Evolutionary conservation across 2,888 invertebrate species (phyloP).

Genomic region (Eupeodes luniger): DNA sequence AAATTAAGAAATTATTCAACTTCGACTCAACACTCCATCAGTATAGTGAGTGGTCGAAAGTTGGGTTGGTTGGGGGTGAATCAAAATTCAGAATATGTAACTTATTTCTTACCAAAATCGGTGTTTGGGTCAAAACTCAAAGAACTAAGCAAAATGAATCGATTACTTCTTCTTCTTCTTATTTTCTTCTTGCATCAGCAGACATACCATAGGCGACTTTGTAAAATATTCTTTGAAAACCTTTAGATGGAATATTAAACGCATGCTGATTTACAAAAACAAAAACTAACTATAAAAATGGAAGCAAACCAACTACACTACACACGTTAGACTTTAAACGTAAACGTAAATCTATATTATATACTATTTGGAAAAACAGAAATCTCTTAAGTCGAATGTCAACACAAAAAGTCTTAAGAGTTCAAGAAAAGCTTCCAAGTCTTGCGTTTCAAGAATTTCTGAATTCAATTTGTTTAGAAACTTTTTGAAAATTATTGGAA

Average conservation of each 20-base stretch:
- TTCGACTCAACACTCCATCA: not conserved
- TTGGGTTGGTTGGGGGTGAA: not conserved
- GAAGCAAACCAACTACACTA: not conserved
- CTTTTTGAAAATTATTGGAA: conserved; percentile 69
- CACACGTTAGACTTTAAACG: too few species aligned
- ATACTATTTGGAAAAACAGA: conserved; percentile 20
- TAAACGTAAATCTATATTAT: not conserved
- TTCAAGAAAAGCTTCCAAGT: conserved; percentile 14
- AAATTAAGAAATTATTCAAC: conserved; percentile 57
- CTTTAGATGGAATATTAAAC: conserved; percentile 41
- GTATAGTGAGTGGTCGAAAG: too few species aligned
- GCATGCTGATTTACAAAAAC: conserved; percentile 39
- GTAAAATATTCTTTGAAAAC: conserved; percentile 5
- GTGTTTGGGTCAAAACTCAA: conserved; percentile 39
- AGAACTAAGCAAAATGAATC: conserved; percentile 31
- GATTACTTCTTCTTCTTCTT: not conserved
- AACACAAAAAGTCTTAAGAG: conserved; percentile 55
- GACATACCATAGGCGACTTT: not conserved
- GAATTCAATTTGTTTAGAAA: conserved; percentile 69
- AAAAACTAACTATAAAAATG: not conserved
- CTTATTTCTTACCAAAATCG: conserved; percentile 16
- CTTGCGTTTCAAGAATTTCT: conserved; percentile 47
- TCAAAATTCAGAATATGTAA: conserved; percentile 17
- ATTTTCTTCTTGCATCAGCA: not conserved
- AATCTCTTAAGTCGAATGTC: conserved; percentile 64